phyloP scores from a whole-genome alignment of 2,888 invertebrate species.

The Tipula vernalis region DNA sequence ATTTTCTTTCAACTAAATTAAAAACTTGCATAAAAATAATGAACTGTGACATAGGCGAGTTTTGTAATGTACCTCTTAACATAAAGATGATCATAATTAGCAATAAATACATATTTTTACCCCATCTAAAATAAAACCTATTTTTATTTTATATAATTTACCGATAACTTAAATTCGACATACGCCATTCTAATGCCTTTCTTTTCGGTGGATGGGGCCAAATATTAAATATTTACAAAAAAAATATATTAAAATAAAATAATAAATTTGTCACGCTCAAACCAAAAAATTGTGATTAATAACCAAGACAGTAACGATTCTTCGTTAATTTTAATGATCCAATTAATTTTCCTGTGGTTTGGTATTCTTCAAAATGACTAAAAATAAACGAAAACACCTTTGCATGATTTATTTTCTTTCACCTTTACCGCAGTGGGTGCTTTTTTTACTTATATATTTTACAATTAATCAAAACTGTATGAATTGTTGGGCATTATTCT shows the following conservation, averaged over 20 bases:
- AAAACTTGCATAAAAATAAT: no score
- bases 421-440: neutral
- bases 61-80: no score
- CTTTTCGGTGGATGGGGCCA: neutral
- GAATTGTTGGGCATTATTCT: neutral
- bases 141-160: neutral
- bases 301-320: neutral
- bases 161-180: neutral
- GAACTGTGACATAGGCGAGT: no score
- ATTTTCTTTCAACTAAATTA: no score
- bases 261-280: neutral
- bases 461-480: neutral
- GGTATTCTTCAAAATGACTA: neutral
- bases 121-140: neutral
- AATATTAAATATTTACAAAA: neutral
- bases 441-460: neutral
- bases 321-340: neutral
- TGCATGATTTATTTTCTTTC: neutral
- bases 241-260: neutral
- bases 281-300: neutral
- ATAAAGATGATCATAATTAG: no score
- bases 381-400: neutral
- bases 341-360: neutral
- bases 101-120: neutral
- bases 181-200: neutral